A percentile compares a stretch with the other conserved stretches of the same genome.
Evolutionary conservation across 2,113 vertebrate species (phyloP).

Genomic region (Solea senegalensis): DNA sequence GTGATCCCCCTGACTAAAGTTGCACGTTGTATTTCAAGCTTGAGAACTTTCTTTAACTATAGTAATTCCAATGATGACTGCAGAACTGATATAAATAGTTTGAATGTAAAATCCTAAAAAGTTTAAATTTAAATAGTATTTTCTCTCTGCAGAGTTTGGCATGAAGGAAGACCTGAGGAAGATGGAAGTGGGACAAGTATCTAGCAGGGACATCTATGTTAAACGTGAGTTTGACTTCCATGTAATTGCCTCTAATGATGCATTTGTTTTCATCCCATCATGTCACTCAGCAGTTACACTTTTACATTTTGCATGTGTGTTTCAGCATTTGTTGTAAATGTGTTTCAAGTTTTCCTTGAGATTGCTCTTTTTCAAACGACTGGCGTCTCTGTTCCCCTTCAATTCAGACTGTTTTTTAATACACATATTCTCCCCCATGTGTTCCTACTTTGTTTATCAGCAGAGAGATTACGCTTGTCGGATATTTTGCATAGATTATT

Average conservation of each 20-base stretch:
- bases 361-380: background rate
- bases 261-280: background rate
- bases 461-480: background rate
- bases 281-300: background rate
- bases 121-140: background rate
- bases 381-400: background rate
- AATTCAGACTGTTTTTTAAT: background rate
- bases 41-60: no score
- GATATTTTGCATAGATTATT: conserved; percentile 18
- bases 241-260: background rate
- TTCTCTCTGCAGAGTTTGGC: conserved; percentile 88
- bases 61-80: no score
- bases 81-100: no score
- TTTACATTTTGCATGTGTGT: background rate
- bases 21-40: no score
- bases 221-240: conserved; percentile 87
- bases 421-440: background rate
- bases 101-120: no score
- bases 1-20: no score
- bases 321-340: no score
- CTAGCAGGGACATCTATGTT: conserved; percentile 93
- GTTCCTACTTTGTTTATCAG: conserved; percentile 6
- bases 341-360: background rate
- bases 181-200: conserved; percentile 90
- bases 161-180: conserved; percentile 91